A percentile compares a stretch with the other conserved stretches of the same genome.
Conservation (phyloP, 1,140 invertebrate genomes). For the Drosophila pseudoananassae region DNA sequence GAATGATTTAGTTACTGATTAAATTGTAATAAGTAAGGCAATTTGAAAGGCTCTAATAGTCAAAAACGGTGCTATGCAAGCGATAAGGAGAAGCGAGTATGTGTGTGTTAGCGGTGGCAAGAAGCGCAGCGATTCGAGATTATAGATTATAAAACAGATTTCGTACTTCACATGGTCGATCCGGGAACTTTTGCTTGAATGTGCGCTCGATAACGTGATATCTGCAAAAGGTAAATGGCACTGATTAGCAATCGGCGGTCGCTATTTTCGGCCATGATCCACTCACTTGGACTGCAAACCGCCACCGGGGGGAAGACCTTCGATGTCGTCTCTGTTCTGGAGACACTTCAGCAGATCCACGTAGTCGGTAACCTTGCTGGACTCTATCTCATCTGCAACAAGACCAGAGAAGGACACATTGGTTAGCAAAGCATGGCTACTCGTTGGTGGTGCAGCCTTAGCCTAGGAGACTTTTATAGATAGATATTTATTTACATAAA, state of each 20-base stretch:
- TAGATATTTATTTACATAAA: slow-evolving; percentile 59
- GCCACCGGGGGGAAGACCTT: slow-evolving; percentile 82
- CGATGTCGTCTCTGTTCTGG: slow-evolving; percentile 73
- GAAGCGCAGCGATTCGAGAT: slow-evolving; percentile 37
- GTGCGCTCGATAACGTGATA: slow-evolving; percentile 81
- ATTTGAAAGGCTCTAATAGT: slow-evolving; percentile 36
- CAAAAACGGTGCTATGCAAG: slow-evolving; percentile 30
- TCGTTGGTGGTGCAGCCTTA: neutral
- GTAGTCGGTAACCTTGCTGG: slow-evolving; percentile 66
- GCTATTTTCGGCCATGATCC: neutral
- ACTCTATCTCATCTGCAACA: slow-evolving; percentile 76
- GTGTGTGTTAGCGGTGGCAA: slow-evolving; percentile 36
- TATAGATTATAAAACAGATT: slow-evolving; percentile 75
- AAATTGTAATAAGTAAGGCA: slow-evolving; percentile 20
- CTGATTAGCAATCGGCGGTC: slow-evolving; percentile 3
- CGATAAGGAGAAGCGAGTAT: slow-evolving; percentile 36
- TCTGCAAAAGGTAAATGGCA: slow-evolving; percentile 51
- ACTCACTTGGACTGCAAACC: slow-evolving; percentile 81
- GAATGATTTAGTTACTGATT: slow-evolving; percentile 9
- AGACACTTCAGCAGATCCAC: slow-evolving; percentile 75
- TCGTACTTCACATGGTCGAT: slow-evolving; percentile 83
- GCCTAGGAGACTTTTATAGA: slow-evolving; percentile 28
- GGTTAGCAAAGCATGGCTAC: neutral
- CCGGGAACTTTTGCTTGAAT: slow-evolving; percentile 78
- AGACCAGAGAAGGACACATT: slow-evolving; percentile 26